Evolutionary conservation across 2,797 vertebrate genomes (phyloP).

Genomic region (Centropyge bicolor): DNA sequence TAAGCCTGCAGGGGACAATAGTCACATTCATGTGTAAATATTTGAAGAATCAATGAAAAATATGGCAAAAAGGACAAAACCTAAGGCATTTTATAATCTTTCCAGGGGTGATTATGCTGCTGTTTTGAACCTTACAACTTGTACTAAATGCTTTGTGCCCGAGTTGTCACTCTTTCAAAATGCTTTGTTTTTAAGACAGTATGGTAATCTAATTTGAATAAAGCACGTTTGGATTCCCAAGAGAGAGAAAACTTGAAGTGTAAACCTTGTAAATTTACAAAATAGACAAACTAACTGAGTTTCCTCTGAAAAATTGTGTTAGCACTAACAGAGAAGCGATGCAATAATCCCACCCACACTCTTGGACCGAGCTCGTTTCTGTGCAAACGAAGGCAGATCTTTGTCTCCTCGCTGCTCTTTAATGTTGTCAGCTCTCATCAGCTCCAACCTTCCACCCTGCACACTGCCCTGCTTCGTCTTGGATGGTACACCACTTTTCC

Average conservation of each 20-base stretch:
- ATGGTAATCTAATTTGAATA: constrained; percentile 34
- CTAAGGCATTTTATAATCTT: neutral
- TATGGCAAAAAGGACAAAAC: constrained; percentile 31
- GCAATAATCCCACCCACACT: neutral
- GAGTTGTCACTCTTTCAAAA: constrained; percentile 9
- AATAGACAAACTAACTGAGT: constrained; percentile 7
- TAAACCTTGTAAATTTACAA: constrained; percentile 10
- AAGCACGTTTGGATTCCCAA: constrained; percentile 11
- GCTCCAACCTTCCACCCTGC: constrained; percentile 27
- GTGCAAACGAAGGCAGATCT: constrained; percentile 30
- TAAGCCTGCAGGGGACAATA: constrained; percentile 42
- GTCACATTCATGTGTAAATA: constrained; percentile 60
- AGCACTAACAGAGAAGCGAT: neutral
- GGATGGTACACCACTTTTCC: constrained; percentile 28
- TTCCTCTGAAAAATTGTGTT: neutral
- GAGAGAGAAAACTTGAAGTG: neutral
- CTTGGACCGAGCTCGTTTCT: constrained; percentile 11
- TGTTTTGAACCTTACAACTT: constrained; percentile 1
- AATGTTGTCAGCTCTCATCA: constrained; percentile 17
- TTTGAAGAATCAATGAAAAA: constrained; percentile 45
- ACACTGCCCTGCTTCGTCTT: constrained; percentile 9
- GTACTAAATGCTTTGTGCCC: constrained; percentile 3
- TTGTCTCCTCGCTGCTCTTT: constrained; percentile 5
- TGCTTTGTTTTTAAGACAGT: constrained; percentile 31
- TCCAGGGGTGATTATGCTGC: neutral